These are phyloP conservation scores for Gymnocephalus cernua DNA, from an alignment of 2,113 vertebrate species.

Conservation along the genomic window DNA sequence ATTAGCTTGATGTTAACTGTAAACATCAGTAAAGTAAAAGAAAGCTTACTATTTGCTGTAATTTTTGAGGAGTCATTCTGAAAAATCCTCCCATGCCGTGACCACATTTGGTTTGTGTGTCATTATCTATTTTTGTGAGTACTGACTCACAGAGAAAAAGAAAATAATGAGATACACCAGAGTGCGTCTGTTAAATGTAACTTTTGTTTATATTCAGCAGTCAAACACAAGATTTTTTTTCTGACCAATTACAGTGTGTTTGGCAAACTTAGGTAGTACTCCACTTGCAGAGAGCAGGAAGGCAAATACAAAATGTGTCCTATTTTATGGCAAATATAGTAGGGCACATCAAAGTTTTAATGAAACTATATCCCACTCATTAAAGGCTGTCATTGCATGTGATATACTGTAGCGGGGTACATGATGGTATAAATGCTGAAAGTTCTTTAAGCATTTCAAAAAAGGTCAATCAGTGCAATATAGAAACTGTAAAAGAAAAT, in stretches of 20 bases:
- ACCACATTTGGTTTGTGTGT: slow-evolving; percentile 16
- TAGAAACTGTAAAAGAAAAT: slow-evolving; percentile 15
- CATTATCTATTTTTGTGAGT: slow-evolving; percentile 36
- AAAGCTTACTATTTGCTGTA: slow-evolving; percentile 36
- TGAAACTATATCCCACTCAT: not conserved
- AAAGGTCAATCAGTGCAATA: not conserved
- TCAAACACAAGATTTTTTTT: slow-evolving; percentile 1
- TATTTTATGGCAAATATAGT: too few species aligned
- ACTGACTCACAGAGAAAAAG: slow-evolving; percentile 3
- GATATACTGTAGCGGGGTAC: not conserved
- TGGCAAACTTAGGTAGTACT: slow-evolving; percentile 1
- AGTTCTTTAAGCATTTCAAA: not conserved
- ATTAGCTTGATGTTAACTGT: slow-evolving; percentile 35
- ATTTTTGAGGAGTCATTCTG: slow-evolving; percentile 37
- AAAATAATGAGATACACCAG: slow-evolving; percentile 39
- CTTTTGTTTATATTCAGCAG: not conserved
- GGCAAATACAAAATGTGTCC: too few species aligned
- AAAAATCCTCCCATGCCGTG: not conserved
- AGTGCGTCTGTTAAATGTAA: slow-evolving; percentile 8
- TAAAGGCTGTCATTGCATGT: not conserved
- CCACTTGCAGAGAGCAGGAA: too few species aligned
- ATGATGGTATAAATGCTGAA: not conserved
- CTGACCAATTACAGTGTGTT: slow-evolving; percentile 23
- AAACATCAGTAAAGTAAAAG: not conserved
- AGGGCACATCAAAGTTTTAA: too few species aligned